phyloP scores from a whole-genome alignment of 2,797 vertebrate genomes.

The Peromyscus nudipes region DNA sequence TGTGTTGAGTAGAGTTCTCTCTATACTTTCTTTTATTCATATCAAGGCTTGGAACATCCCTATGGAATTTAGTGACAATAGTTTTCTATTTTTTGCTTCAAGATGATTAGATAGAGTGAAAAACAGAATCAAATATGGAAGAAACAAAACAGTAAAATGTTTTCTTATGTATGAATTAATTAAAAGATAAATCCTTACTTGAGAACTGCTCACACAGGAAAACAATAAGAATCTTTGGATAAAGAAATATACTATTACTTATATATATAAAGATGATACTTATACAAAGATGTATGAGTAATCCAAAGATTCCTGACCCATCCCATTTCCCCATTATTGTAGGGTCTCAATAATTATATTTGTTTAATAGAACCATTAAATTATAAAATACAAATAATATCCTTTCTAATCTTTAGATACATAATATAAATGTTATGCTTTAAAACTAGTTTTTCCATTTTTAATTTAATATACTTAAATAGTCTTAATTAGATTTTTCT shows the following conservation, averaged over 20 bases:
- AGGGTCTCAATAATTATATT: not conserved
- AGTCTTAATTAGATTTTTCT: constrained; percentile 58
- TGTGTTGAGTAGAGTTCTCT: not conserved
- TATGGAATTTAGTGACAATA: too few relatives aligned
- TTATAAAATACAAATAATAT: constrained; percentile 41
- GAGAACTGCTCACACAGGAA: not conserved
- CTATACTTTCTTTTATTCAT: not conserved
- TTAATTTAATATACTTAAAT: constrained; percentile 48
- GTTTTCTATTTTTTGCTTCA: not conserved
- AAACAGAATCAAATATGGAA: not conserved
- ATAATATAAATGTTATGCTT: constrained; percentile 7
- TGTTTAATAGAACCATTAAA: constrained; percentile 6
- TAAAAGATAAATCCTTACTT: not conserved
- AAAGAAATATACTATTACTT: not conserved
- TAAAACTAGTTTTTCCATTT: constrained; percentile 54
- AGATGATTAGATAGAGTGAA: not conserved
- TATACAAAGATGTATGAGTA: not conserved
- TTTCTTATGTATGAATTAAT: not conserved
- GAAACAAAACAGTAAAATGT: not conserved
- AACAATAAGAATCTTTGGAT: not conserved
- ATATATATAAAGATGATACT: not conserved
- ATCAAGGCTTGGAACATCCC: not conserved
- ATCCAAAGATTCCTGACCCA: not conserved
- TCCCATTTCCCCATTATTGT: not conserved
- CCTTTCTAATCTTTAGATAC: not conserved